phyloP scores from a whole-genome alignment of 2,113 vertebrate genomes.

The Nanger granti region DNA sequence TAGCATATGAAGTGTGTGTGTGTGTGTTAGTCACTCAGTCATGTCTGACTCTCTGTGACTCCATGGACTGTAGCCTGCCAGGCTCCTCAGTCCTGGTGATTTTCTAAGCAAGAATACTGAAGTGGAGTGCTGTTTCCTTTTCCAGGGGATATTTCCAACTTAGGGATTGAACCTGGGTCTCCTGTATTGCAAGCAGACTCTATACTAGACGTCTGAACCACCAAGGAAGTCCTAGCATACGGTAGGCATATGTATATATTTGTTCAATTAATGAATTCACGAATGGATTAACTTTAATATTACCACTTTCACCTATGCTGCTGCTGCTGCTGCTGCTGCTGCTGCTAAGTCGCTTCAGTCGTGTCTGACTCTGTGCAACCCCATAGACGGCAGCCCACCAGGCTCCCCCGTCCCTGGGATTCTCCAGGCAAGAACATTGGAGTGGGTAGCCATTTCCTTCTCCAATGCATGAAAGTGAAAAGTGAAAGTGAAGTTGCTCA shows the following conservation, averaged over 20 bases:
- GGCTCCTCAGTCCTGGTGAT: background rate
- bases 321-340: too few species aligned
- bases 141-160: background rate
- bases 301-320: background rate
- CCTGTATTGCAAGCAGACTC: background rate
- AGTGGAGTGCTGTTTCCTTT: background rate
- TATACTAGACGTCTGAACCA: background rate
- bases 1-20: background rate
- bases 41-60: background rate
- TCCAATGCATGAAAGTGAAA: too few species aligned
- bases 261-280: background rate
- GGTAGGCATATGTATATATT: background rate
- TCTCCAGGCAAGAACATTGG: too few species aligned
- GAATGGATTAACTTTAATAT: background rate
- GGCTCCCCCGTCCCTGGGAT: too few species aligned
- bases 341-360: too few species aligned
- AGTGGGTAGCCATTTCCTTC: too few species aligned
- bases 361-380: too few species aligned
- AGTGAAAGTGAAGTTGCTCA: too few species aligned
- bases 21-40: background rate
- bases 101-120: background rate
- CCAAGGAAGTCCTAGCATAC: background rate
- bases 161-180: background rate
- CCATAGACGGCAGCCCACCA: too few species aligned
- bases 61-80: background rate